Percentiles rank a stretch among this genome's conserved stretches.
Evolutionary conservation across 2,888 invertebrate species (phyloP).

Genomic region (Caenorhabditis macrosperma): DNA sequence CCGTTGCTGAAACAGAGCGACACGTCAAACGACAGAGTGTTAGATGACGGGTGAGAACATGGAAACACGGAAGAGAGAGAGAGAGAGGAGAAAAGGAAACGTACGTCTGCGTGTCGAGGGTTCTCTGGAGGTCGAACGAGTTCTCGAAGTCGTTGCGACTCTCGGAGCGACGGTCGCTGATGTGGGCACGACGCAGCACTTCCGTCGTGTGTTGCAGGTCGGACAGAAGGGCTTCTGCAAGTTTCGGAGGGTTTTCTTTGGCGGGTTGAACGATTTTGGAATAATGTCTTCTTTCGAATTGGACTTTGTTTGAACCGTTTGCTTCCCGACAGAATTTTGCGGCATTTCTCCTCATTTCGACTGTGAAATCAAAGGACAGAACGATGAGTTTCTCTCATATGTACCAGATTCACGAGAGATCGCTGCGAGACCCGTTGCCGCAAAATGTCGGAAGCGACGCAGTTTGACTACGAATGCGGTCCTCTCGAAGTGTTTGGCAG

Average conservation of each 20-base stretch:
- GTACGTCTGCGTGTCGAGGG: constrained; percentile 34
- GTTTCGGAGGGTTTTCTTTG: too few relatives aligned
- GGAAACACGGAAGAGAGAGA: neutral
- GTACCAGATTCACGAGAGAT: too few relatives aligned
- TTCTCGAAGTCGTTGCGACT: constrained; percentile 45
- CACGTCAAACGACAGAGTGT: neutral
- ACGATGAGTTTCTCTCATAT: too few relatives aligned
- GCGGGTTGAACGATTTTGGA: too few relatives aligned
- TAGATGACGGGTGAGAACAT: neutral
- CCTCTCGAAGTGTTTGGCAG: too few relatives aligned
- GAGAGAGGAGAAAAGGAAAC: neutral
- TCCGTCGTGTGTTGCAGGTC: constrained; percentile 94
- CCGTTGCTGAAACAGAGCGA: constrained; percentile 24
- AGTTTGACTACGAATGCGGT: too few relatives aligned
- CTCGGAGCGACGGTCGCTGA: constrained; percentile 58
- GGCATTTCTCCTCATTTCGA: too few relatives aligned
- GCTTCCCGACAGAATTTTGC: neutral
- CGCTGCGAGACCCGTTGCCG: too few relatives aligned
- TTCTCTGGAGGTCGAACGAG: constrained; percentile 34
- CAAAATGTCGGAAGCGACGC: too few relatives aligned
- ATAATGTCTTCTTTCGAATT: too few relatives aligned
- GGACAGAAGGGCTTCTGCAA: constrained; percentile 92
- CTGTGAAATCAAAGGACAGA: too few relatives aligned
- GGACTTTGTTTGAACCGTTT: too few relatives aligned
- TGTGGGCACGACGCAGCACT: constrained; percentile 82